phyloP scores from a whole-genome alignment of 2,797 vertebrate species.

The Gambelia wislizenii region DNA sequence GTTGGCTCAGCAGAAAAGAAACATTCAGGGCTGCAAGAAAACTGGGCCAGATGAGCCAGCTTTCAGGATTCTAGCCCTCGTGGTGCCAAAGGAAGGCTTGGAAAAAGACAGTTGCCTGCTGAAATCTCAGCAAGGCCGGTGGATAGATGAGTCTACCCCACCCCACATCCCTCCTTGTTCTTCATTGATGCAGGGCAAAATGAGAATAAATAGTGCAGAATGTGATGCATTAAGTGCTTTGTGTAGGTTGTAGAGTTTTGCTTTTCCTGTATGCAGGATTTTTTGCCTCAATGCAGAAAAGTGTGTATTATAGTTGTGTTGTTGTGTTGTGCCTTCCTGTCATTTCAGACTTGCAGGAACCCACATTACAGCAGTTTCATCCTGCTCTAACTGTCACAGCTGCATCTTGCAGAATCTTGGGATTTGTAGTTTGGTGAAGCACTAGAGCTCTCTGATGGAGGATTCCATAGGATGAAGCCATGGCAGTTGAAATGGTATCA shows the following conservation, averaged over 20 bases:
- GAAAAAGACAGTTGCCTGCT: background rate
- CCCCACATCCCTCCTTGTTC: background rate
- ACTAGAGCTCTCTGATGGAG: too few relatives aligned
- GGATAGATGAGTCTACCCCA: accelerated
- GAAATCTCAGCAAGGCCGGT: background rate
- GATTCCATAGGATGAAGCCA: too few relatives aligned
- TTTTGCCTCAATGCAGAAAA: too few relatives aligned
- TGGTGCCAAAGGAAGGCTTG: background rate
- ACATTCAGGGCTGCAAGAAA: background rate
- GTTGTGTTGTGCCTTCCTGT: too few relatives aligned
- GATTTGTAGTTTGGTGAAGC: too few relatives aligned
- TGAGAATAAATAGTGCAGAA: background rate
- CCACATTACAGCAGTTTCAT: too few relatives aligned
- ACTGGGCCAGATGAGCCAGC: background rate
- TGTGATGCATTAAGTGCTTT: background rate
- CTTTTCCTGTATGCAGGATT: too few relatives aligned
- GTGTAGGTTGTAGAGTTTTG: background rate
- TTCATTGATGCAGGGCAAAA: background rate
- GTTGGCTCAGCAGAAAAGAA: background rate
- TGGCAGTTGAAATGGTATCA: too few relatives aligned
- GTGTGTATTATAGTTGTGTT: too few relatives aligned
- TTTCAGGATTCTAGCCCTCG: background rate
- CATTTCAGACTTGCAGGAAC: too few relatives aligned
- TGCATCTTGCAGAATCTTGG: too few relatives aligned
- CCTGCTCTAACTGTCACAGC: too few relatives aligned